Evolutionary conservation across 2,888 invertebrate genomes (phyloP), one percentile per base, ranked within the genome.

Genomic region (Chouioia cunea): DNA sequence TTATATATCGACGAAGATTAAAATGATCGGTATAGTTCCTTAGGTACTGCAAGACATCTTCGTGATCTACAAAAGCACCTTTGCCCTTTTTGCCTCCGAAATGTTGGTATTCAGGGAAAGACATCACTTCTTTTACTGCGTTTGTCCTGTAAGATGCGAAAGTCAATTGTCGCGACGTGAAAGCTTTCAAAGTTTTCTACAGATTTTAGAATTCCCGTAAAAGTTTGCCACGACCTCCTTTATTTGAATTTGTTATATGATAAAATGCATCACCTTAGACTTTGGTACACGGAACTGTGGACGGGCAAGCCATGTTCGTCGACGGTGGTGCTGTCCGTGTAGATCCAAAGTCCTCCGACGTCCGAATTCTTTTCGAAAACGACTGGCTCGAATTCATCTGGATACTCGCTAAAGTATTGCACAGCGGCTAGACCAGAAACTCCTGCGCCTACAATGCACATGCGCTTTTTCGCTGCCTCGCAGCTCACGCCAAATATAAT

Each of bases 291-390:
- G 86, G 93, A 93, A 4, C 93, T 91, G 81, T 92, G 93, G 14
- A 93, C 85, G 0, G 92, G 92, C 16, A 91, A 78, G 0, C 92
- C 93, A 82, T 91, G 87, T 1, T 90, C 88, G 76, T 93, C 92
- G 0, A 84, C 77, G 0, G 91, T 92, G 1, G 88, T 87, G 20
- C 87, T 82, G 4, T 93, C 91, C 8, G 89, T 91, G 81, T 93
- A 94, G 36, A 91, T 87, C 95, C 96, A 96, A 0, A 93, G 93
- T 1, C 96, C 96, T 6, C 95, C 95, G 16, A 94, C 82, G 63
- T 87, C 80, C 15, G 86, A 86, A 0, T 90, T 88, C 75, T 92
- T 91, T 79, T 96, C 95, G 79, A 91, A 94, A 10, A 92, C 90
- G 0, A 87, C 87, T 79, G 89, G 88, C 74, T 89, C 87, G 70